Evolutionary conservation across 2,888 invertebrate species (phyloP), one percentile per base, ranked within the genome.

Genomic region (Lottia gigantea): DNA sequence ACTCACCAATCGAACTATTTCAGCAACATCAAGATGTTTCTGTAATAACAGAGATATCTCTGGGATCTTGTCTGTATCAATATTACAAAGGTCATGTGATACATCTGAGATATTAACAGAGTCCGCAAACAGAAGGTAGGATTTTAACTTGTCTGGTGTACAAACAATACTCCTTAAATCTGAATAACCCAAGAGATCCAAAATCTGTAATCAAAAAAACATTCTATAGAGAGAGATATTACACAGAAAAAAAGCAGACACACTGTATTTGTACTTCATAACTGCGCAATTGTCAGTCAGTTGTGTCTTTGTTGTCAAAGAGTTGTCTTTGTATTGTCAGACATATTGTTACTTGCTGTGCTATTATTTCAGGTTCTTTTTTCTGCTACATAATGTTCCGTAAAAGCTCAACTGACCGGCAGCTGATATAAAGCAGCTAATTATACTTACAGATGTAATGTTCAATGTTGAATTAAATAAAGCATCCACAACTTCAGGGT

Each of bases 1-100:
- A 77, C 80, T 77, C 73, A 85, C 85, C 73, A 79, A 66, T 65
- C 79, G 71, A 0, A 86, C 71, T 31, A 86, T 74, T 40, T 80
- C 77, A 11, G 78, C 77, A 2, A 84, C 68, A 72, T 84, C 79
- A 2, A 85, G 62, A 61, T 83, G 80, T 19, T 74, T 46, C 64
- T 79, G 76, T 0, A 86, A 45, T 0, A 74, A 67, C 26, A 79
- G 72, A 12, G 79, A 76, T 40, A 85, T 74, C 14, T 76, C 74
- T 0, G 83, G 78, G 8, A 84, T 81, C 25, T 73, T 61, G 46
- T 73, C 64, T 11, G 73, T 73, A 31, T 79, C 74, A 6, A 85
- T 78, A 31, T 61, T 64, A 72, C 85, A 86, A 40, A 85, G 75
- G 49, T 74, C 71, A 4, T 23, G 49, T 0, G 82, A 80, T 1